Base-by-base conservation (phyloP, 2,888 invertebrate species). In the Monopis laevigella region DNA sequence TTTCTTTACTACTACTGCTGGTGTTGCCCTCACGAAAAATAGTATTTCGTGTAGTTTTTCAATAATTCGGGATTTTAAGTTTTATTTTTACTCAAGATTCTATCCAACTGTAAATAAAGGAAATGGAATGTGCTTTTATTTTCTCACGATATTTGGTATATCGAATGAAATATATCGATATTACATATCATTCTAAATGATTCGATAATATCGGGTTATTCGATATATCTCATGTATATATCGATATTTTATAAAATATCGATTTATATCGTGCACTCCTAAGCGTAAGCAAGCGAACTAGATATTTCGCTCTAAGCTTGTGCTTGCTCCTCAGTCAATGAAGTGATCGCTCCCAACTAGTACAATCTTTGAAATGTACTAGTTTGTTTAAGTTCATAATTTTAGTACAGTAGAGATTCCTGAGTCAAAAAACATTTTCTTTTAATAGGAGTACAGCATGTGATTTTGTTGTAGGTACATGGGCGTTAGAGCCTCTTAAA, bases 111-210 rank as follows among this genome's bases (percentile, higher is more conserved):
- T n/a, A 21, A n/a, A 28, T 39, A 10, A 12, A 26, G 8, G 14
- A 14, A 32, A 36, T 38, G 19, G 38, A 10, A 21, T 38, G 18
- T 38, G 19, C 21, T 38, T 38, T 19, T 38, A 39, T 27, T 26
- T 19, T 30, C 2, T 29, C 19, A 6, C 40, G 40, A 40, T 40
- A 17, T 30, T 40, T 40, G 40, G 19, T 40, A 17, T 40, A 40
- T 40, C 40, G 40, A 30, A 40, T 40, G 30, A 40, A 40, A 40
- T 30, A 40, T 40, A 40, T 40, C 40, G 40, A 40, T 40, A 28
- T 40, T 40, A 6, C 2, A 28, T 13, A n/a, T 28, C 28, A 40
- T 40, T 29, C 30, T 29, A 29, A 19, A 18, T 18, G 40, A 17
- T 40, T 40, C 40, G 40, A 29, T 40, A 40, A 40, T 40, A 40